Evolutionary conservation across 2,113 vertebrate genomes (phyloP).

Genomic region (Notechis scutatus): DNA sequence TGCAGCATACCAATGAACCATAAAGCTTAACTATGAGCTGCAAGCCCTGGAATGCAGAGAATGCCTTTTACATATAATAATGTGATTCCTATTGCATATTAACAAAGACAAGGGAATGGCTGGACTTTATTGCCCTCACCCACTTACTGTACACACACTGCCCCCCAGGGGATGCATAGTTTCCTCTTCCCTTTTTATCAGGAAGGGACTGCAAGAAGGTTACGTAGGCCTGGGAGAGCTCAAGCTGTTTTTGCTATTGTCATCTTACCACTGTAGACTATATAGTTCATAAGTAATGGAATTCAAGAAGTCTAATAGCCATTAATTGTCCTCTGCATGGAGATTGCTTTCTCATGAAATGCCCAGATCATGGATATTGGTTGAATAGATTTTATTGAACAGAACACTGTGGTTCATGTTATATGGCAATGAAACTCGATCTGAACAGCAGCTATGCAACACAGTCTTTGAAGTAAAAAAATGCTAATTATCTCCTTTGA

Average conservation of each 20-base stretch:
- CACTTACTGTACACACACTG: not conserved
- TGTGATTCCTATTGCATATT: constrained; percentile 3
- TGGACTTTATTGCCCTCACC: constrained; percentile 8
- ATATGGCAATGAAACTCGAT: not conserved
- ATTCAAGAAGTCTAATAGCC: not conserved
- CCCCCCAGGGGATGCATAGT: not conserved
- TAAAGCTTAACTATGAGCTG: not conserved
- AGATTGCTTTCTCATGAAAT: not conserved
- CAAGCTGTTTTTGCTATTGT: not conserved
- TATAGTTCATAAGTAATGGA: not conserved
- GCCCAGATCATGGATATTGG: not conserved
- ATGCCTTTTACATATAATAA: not conserved
- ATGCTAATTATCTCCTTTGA: not conserved
- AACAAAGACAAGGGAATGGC: constrained; percentile 4
- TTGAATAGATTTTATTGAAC: not conserved
- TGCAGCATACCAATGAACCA: not conserved
- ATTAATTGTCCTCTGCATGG: not conserved
- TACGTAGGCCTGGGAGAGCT: not conserved
- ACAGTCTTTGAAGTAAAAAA: not conserved
- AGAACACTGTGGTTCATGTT: not conserved
- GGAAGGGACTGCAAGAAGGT: not conserved
- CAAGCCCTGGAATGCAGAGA: constrained; percentile 16
- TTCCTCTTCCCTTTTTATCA: not conserved
- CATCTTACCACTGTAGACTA: not conserved
- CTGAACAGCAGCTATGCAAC: not conserved